Percentiles rank a stretch among this genome's conserved stretches.
These are phyloP conservation scores for Phrynocephalus guinanensis DNA, from an alignment of 2,797 vertebrate species.

Conservation along the genomic window DNA sequence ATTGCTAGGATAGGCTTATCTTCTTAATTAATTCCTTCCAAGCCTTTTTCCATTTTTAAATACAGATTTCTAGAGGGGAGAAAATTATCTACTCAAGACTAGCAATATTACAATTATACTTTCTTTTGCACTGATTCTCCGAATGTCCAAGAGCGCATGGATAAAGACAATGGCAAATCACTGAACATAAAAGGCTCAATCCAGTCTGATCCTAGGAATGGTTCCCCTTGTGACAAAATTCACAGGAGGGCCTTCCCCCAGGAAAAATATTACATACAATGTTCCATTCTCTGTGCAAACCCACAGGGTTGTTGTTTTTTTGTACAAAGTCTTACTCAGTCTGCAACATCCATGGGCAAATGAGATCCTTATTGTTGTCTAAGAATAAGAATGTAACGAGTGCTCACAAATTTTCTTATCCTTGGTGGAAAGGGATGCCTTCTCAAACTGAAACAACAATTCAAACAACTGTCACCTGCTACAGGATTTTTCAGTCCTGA, in stretches of 20 bases:
- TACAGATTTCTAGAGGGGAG: constrained; percentile 9
- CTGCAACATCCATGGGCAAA: no score
- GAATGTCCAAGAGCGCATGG: constrained; percentile 45
- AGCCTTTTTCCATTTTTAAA: background rate
- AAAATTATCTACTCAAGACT: background rate
- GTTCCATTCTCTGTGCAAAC: no score
- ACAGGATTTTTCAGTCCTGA: no score
- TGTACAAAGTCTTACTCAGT: no score
- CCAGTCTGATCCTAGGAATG: background rate
- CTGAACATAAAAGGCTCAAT: background rate
- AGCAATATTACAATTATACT: background rate
- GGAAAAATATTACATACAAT: no score
- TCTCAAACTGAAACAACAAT: no score
- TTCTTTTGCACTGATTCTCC: background rate
- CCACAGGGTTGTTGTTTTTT: no score
- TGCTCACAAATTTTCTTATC: no score
- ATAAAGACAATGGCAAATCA: constrained; percentile 44
- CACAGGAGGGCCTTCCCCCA: background rate
- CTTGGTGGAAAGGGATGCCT: no score
- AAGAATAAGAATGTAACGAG: no score
- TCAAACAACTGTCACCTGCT: no score
- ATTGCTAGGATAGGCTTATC: background rate
- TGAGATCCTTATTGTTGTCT: no score
- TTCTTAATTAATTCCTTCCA: constrained; percentile 19
- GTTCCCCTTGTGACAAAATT: background rate